Evolutionary conservation across 2,797 vertebrate species (phyloP), one percentile per base, ranked within the genome.

Genomic region (Megalops cyprinoides): DNA sequence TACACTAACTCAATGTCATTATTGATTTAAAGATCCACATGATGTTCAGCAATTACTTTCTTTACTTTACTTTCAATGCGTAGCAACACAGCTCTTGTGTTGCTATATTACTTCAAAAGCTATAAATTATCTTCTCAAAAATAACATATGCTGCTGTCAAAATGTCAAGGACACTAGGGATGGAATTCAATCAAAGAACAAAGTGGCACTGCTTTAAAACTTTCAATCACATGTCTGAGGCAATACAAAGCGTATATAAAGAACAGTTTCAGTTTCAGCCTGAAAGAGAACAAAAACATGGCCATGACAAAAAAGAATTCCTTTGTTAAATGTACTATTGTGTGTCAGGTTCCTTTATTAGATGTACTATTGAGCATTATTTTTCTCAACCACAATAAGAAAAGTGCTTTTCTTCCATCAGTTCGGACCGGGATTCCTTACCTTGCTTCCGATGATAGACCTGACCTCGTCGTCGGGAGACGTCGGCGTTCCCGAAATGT

Each of bases 391-490:
- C n/a, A n/a, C n/a, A n/a, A n/a, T n/a, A n/a, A n/a, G 20, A 25
- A 37, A 25, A 28, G 14, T 1, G 4, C 5, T 15, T n/a, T n/a
- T n/a, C n/a, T n/a, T 15, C 18, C 8, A 18, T n/a, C 73, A 1
- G 2, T 37, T 53, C 31, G 48, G 58, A 74, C 12, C 39, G 80
- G 55, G 1, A 51, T 15, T 20, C 4, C 86, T 76, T 95, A 99
- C 98, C 97, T 99, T 99, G 88, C 95, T 97, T 88, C 97, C 97
- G 1, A 99, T 98, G 91, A 99, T 99, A 10, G 97, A 94, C 79
- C 97, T 96, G 58, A 99, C 98, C 93, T 99, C 98, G 34, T 99
- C 97, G 0, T 99, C 98, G 0, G 98, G 97, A 0, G 98, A 99
- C 0, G 97, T 98, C 75, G 98, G 98, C 0, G 98, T 99, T 62